Evolutionary conservation across 35 echinoderm and acorn worm genomes (phyloP).

Genomic region (Acanthaster planci): DNA sequence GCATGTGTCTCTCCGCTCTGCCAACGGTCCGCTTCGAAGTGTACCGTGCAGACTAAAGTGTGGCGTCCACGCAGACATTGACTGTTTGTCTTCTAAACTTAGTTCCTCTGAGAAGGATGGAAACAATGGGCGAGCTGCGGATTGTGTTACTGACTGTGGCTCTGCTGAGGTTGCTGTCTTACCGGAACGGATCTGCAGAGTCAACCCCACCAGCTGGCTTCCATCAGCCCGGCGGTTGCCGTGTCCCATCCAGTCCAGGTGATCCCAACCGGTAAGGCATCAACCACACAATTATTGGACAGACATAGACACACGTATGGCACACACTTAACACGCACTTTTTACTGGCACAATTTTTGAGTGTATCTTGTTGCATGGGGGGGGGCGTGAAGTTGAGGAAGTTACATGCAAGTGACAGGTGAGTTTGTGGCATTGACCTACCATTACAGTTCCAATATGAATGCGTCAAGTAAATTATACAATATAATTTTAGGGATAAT

Average conservation of each 20-base stretch:
- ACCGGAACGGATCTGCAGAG: not conserved
- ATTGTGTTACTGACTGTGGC: not conserved
- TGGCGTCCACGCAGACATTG: not conserved
- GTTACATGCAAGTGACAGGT: too few relatives aligned
- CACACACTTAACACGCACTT: not conserved
- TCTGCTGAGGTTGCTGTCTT: not conserved
- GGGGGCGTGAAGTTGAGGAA: too few relatives aligned
- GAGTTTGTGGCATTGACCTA: too few relatives aligned
- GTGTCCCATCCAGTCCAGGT: not conserved
- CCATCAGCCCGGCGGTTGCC: not conserved
- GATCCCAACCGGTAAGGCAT: constrained; percentile 10
- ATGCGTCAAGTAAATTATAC: too few relatives aligned
- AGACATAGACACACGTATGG: not conserved
- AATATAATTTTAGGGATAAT: too few relatives aligned
- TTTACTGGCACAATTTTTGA: too few relatives aligned
- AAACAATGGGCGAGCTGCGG: not conserved
- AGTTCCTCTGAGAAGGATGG: not conserved
- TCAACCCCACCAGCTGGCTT: constrained; percentile 1
- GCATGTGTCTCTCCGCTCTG: not conserved
- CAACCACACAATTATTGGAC: not conserved
- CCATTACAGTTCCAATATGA: too few relatives aligned
- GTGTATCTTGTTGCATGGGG: too few relatives aligned
- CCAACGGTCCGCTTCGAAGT: not conserved
- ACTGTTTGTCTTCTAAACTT: not conserved
- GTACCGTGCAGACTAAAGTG: not conserved